Evolutionary conservation across 2,113 vertebrate species (phyloP).

Genomic region (Prolemur simus): DNA sequence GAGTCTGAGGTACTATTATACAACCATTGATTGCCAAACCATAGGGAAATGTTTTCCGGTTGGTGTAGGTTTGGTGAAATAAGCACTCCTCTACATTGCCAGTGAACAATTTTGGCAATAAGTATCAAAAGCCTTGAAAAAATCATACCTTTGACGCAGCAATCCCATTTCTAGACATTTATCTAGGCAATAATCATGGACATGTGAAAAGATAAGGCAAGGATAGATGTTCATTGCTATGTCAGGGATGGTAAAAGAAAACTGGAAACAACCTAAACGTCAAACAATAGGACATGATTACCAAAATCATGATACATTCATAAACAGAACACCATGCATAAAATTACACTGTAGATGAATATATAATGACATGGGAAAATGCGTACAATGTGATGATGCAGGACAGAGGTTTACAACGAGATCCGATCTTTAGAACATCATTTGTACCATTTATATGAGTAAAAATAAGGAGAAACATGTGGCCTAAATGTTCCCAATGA

Average conservation of each 20-base stretch:
- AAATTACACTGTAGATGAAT: not conserved
- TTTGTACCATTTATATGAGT: not conserved
- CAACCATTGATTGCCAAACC: not conserved
- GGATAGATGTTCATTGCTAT: not conserved
- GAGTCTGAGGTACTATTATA: not conserved
- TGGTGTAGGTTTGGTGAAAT: not conserved
- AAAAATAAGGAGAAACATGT: not conserved
- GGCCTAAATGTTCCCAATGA: not conserved
- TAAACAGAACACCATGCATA: not conserved
- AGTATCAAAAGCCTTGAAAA: not conserved
- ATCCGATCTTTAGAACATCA: not conserved
- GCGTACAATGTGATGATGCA: fast-evolving
- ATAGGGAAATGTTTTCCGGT: not conserved
- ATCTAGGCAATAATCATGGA: not conserved
- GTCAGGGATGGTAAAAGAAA: not conserved
- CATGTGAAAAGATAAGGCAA: not conserved
- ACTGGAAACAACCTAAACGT: not conserved
- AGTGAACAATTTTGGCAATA: not conserved
- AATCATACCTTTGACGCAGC: not conserved
- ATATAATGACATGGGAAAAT: not conserved
- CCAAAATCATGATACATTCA: not conserved
- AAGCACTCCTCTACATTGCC: fast-evolving
- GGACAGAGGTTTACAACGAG: not conserved
- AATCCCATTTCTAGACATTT: not conserved
- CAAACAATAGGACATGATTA: conserved; percentile 5